Conservation (phyloP, 2,888 invertebrate genomes). For the Drosophila niveifrons region DNA sequence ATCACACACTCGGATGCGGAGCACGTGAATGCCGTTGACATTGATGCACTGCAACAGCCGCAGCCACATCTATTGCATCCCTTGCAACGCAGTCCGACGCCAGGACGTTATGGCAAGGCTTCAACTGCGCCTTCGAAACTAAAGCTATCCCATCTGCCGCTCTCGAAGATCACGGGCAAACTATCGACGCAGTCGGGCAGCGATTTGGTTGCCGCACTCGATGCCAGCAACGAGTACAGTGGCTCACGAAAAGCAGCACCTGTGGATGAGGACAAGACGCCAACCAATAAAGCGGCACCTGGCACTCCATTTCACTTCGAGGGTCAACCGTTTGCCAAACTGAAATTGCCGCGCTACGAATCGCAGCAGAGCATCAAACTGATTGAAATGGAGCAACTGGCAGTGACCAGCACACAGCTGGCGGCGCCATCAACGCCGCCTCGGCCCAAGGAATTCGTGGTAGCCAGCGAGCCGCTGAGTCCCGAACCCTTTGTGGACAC, state of each 20-base stretch:
- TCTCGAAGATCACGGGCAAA: constrained; percentile 84
- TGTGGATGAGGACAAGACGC: constrained; percentile 80
- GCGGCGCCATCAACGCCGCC: constrained; percentile 36
- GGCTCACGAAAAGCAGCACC: constrained; percentile 47
- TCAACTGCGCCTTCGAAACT: constrained; percentile 48
- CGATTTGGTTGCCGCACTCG: constrained; percentile 83
- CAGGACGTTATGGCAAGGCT: constrained; percentile 67
- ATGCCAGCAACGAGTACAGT: constrained; percentile 74
- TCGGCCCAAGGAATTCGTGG: constrained; percentile 72
- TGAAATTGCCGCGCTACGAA: constrained; percentile 62
- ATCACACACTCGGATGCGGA: constrained; percentile 86
- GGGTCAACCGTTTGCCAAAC: constrained; percentile 54
- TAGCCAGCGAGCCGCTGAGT: constrained; percentile 71
- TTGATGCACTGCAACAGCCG: constrained; percentile 79
- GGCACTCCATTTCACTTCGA: constrained; percentile 78
- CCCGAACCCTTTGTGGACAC: constrained; percentile 71
- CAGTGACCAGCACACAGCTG: constrained; percentile 60
- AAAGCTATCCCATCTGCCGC: constrained; percentile 83
- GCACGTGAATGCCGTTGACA: constrained; percentile 81
- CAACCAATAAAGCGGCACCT: constrained; percentile 75
- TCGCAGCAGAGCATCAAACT: constrained; percentile 69
- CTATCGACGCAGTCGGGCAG: constrained; percentile 83
- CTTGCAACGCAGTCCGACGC: constrained; percentile 57
- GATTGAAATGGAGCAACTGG: constrained; percentile 73
- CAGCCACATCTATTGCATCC: constrained; percentile 34